Percentiles rank a stretch among this genome's conserved stretches.
phyloP scores from a whole-genome alignment of 2,888 invertebrate species.

The Thymelicus sylvestris region DNA sequence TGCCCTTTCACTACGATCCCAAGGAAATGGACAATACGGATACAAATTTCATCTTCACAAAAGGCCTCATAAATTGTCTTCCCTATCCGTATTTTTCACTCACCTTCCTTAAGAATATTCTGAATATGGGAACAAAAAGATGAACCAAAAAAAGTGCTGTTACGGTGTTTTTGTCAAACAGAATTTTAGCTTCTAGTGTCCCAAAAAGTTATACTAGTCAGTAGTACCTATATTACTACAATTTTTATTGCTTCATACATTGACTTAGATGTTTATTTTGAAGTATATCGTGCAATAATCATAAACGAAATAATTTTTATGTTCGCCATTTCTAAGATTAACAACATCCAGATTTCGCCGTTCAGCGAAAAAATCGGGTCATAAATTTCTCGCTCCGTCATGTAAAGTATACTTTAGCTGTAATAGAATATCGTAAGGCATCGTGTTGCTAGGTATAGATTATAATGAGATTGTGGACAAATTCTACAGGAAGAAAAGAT shows the following conservation, averaged over 20 bases:
- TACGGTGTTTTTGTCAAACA: conserved; percentile 11
- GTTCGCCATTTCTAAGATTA: conserved; percentile 41
- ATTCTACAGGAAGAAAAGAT: conserved; percentile 47
- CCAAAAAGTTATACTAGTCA: too few relatives aligned
- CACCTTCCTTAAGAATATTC: conserved; percentile 37
- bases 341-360: conserved; percentile 54
- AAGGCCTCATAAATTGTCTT: conserved; percentile 35
- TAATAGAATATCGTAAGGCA: conserved; percentile 63
- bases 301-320: conserved; percentile 32
- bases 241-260: too few relatives aligned
- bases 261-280: too few relatives aligned
- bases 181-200: too few relatives aligned
- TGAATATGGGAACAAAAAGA: conserved; percentile 28
- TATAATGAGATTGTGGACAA: conserved; percentile 50
- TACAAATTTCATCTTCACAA: conserved; percentile 37
- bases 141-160: conserved; percentile 9
- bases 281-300: too few relatives aligned
- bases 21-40: conserved; percentile 37
- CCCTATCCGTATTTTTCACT: conserved; percentile 35
- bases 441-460: conserved; percentile 53
- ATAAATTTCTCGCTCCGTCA: conserved; percentile 74
- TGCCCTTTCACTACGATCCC: conserved; percentile 31
- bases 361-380: conserved; percentile 58
- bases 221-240: too few relatives aligned
- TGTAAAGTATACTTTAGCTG: conserved; percentile 62